A percentile compares a stretch with the other conserved stretches of the same genome.
Conservation (phyloP, 2,797 vertebrate genomes). For the Bradypodion pumilum region DNA sequence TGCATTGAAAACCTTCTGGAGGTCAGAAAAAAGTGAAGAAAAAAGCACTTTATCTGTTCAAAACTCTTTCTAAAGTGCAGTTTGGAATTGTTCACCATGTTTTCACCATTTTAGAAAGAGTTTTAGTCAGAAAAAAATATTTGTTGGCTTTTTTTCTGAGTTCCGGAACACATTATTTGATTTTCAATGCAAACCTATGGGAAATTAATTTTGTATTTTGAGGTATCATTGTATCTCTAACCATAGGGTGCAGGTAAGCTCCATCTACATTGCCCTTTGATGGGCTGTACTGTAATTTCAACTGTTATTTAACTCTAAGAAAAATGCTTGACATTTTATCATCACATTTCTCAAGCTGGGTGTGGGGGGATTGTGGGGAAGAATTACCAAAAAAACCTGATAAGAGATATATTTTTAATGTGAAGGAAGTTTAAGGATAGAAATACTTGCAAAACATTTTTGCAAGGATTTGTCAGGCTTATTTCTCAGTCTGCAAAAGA, state of each 20-base stretch:
- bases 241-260: accelerated
- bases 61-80: too few species aligned
- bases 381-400: not conserved
- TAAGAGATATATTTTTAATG: not conserved
- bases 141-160: too few species aligned
- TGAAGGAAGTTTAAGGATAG: not conserved
- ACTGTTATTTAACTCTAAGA: not conserved
- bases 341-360: not conserved
- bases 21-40: too few species aligned
- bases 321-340: not conserved
- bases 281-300: not conserved
- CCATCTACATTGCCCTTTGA: not conserved
- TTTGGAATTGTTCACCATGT: too few species aligned
- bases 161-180: too few species aligned
- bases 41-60: too few species aligned
- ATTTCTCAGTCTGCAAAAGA: not conserved
- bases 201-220: too few species aligned
- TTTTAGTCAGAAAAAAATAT: too few species aligned
- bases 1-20: too few species aligned
- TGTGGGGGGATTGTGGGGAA: not conserved
- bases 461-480: not conserved
- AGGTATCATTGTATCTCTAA: too few species aligned
- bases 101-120: too few species aligned
- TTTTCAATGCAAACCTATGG: too few species aligned
- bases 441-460: not conserved